Base-by-base conservation (phyloP, 2,113 vertebrate genomes). In the Forbesichthys papilliferus region DNA sequence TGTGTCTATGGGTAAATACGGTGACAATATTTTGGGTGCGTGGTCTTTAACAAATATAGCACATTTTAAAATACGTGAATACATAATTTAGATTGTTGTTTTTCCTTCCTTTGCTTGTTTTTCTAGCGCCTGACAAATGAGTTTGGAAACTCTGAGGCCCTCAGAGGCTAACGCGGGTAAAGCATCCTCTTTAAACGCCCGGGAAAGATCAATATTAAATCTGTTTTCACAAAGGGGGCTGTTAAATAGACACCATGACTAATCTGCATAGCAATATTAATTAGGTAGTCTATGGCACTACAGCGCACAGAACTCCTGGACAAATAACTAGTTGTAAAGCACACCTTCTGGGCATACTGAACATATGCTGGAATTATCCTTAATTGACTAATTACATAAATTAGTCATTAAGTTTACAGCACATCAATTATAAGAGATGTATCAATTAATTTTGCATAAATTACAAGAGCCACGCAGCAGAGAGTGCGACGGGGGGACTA, bases 301-400 rank as follows among this genome's bases (percentile, higher is more conserved):
- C 86, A 42, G 78, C 66, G 65, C 95, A 93, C 96, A 94, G 94
- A 97, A 99, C 95, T 98, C 96, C 95, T 98, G 96, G 96, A 99
- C 98, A 98, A 99, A 99, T 99, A 99, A 96, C 95, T 96, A 96
- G 96, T 98, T 98, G 96, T 99, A 98, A 98, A 98, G 96, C 96
- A 94, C 96, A 98, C 98, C 98, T 99, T 99, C 97, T 99, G 97
- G 98, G 98, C 98, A 99, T 98, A 95, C 92, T 92, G 96, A 99
- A 95, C 98, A 99, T 99, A 99, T 98, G 97, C 95, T 95, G 94
- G 96, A 98, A 98, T 99, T 99, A 99, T 95, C 96, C 96, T 98
- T 99, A 99, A 99, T 99, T 98, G 98, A 99, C 98, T 99, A 99
- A 99, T 99, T 99, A 99, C 98, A 99, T 99, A 99, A 99, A 99